Evolutionary conservation across 2,113 vertebrate genomes (phyloP).

Genomic region (Paracanthobrama guichenoti): DNA sequence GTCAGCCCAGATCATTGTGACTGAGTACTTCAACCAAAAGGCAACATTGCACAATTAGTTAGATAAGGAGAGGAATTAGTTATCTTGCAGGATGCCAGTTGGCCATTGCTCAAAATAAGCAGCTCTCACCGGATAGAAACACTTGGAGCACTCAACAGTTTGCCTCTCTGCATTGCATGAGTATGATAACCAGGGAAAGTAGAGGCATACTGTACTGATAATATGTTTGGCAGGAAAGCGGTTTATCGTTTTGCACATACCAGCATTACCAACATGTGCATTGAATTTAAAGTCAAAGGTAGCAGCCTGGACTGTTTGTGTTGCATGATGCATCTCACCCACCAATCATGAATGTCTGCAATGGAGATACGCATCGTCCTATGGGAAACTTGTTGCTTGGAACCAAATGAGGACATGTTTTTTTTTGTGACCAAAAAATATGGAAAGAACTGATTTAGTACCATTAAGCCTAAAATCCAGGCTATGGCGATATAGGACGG

Average conservation of each 20-base stretch:
- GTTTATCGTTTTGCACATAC: constrained; percentile 34
- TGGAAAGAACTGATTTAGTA: neutral
- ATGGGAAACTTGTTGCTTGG: constrained; percentile 3
- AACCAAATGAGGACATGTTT: neutral
- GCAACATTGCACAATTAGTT: constrained; percentile 16
- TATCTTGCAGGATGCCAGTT: constrained; percentile 52
- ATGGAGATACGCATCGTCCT: neutral
- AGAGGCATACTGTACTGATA: constrained; percentile 60
- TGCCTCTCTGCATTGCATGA: constrained; percentile 54
- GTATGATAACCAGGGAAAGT: constrained; percentile 35
- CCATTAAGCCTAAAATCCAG: neutral
- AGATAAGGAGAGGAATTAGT: constrained; percentile 57
- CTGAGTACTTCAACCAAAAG: constrained; percentile 17
- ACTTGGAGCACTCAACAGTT: constrained; percentile 49
- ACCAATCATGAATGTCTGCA: neutral
- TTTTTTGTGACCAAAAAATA: constrained; percentile 28
- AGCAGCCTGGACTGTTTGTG: neutral
- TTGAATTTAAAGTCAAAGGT: constrained; percentile 34
- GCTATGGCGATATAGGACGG: neutral
- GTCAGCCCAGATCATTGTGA: neutral
- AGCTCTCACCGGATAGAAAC: constrained; percentile 35
- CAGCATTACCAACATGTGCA: constrained; percentile 21
- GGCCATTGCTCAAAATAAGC: constrained; percentile 53
- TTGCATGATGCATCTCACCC: constrained; percentile 6
- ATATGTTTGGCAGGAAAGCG: constrained; percentile 39